Conservation (phyloP, 2,797 vertebrate species). For the Gila robusta region DNA sequence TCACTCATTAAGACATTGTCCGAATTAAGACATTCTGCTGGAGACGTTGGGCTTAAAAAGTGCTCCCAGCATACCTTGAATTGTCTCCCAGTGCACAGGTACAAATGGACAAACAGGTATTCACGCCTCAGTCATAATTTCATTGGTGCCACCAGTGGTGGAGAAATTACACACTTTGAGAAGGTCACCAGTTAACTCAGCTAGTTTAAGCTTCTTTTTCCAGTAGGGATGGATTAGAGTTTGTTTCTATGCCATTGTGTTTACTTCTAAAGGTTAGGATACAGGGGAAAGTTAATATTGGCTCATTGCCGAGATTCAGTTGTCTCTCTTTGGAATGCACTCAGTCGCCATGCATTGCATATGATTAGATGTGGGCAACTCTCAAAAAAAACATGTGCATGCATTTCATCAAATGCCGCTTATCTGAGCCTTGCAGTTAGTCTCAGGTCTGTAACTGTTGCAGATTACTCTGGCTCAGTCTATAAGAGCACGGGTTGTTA, state of each 20-base stretch:
- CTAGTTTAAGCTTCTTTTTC: background rate
- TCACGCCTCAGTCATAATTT: background rate
- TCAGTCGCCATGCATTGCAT: constrained; percentile 69
- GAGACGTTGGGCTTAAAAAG: background rate
- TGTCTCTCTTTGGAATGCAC: constrained; percentile 65
- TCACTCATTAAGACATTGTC: background rate
- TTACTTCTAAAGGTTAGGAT: constrained; percentile 55
- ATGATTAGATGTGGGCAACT: constrained; percentile 70
- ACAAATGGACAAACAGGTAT: background rate
- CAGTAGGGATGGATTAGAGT: constrained; percentile 27
- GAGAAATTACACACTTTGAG: background rate
- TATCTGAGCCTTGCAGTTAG: constrained; percentile 52
- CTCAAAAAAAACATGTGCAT: constrained; percentile 61
- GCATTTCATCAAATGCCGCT: constrained; percentile 42
- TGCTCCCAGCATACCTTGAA: background rate
- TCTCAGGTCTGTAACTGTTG: constrained; percentile 57
- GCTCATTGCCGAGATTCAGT: constrained; percentile 42
- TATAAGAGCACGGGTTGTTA: constrained; percentile 58
- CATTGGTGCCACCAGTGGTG: too few relatives aligned
- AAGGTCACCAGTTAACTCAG: background rate
- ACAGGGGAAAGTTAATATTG: constrained; percentile 60
- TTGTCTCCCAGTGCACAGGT: background rate
- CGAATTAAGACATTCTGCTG: background rate
- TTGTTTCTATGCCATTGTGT: constrained; percentile 53
- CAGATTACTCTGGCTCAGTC: constrained; percentile 54